Percentiles rank a stretch among this genome's conserved stretches.
Conservation (phyloP, 2,888 invertebrate genomes). For the Lycocerus yunnanus region DNA sequence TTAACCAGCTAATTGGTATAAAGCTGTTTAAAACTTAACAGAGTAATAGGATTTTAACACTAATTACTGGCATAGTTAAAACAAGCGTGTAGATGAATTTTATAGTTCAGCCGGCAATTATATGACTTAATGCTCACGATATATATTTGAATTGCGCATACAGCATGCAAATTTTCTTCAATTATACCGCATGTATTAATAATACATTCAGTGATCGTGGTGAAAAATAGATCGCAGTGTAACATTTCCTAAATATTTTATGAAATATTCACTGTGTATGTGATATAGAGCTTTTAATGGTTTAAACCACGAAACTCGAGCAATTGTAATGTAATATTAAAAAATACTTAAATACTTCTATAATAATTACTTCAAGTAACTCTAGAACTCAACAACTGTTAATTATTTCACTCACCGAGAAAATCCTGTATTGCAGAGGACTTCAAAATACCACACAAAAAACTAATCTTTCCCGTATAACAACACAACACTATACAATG, state of each 20-base stretch:
- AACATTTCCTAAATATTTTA: background rate
- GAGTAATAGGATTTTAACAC: background rate
- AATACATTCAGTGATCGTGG: background rate
- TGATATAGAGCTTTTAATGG: too few species aligned
- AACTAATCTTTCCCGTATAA: background rate
- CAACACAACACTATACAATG: background rate
- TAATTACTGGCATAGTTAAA: background rate
- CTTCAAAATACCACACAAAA: background rate
- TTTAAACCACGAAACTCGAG: background rate
- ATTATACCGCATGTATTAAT: background rate
- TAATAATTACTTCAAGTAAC: background rate
- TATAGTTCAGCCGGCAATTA: background rate
- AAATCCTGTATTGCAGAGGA: background rate
- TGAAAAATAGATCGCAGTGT: background rate
- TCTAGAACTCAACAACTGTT: background rate
- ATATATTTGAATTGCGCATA: background rate
- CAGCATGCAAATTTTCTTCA: background rate
- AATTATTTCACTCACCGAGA: background rate
- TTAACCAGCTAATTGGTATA: background rate
- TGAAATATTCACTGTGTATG: too few species aligned
- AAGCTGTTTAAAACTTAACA: background rate
- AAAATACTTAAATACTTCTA: background rate
- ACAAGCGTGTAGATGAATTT: background rate
- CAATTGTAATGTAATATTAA: background rate
- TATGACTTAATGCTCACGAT: background rate